Percentiles rank a stretch among this genome's conserved stretches.
These are phyloP conservation scores for Podarcis siculus DNA, from an alignment of 2,797 vertebrate genomes.

Conservation along the genomic window DNA sequence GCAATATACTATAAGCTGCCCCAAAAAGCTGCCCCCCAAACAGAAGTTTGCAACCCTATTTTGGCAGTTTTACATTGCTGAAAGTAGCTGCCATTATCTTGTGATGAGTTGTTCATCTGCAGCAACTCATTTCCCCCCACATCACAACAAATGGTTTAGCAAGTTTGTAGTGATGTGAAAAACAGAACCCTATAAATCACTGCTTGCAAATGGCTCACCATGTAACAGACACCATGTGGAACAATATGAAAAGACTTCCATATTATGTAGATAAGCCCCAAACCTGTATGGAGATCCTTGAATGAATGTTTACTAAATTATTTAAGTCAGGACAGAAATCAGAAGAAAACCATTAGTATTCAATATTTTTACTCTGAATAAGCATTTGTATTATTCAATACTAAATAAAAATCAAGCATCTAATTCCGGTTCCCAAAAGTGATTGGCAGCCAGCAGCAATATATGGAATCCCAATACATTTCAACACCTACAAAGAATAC, in stretches of 20 bases:
- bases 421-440: conserved; percentile 11
- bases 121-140: background rate
- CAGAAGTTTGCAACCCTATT: background rate
- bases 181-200: background rate
- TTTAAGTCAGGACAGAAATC: background rate
- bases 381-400: conserved; percentile 11
- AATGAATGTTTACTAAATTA: background rate
- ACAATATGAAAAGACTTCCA: background rate
- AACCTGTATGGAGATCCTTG: background rate
- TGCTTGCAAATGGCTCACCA: background rate
- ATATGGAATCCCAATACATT: background rate
- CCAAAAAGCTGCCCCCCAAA: background rate
- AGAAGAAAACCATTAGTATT: background rate
- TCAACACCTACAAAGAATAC: background rate
- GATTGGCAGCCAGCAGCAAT: background rate
- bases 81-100: background rate
- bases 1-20: background rate
- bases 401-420: background rate
- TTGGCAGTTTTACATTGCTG: background rate
- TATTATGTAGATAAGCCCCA: background rate
- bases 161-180: background rate
- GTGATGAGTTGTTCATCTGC: background rate
- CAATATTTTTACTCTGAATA: background rate
- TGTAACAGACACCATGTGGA: background rate
- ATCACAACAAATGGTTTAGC: background rate